A percentile compares a stretch with the other conserved stretches of the same genome.
These are phyloP conservation scores for Esox niger DNA, from an alignment of 2,113 vertebrate species.

Conservation along the genomic window DNA sequence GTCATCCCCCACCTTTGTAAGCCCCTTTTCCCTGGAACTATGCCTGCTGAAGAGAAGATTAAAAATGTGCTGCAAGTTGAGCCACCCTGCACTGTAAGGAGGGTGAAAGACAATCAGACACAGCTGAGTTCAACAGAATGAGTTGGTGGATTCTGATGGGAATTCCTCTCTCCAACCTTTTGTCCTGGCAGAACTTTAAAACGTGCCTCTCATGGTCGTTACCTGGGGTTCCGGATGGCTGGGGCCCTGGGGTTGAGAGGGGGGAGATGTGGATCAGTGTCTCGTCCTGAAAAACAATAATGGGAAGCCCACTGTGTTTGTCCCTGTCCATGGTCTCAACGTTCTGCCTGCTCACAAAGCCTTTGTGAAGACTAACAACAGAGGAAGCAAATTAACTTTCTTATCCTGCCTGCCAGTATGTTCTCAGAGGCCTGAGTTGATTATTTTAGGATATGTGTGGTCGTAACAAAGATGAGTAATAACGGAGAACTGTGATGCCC, in stretches of 20 bases:
- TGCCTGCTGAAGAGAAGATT: not conserved
- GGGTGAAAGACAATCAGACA: slow-evolving; percentile 4
- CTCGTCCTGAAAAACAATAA: slow-evolving; percentile 45
- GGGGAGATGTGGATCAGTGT: not conserved
- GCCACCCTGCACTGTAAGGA: not conserved
- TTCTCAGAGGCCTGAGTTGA: slow-evolving; percentile 17
- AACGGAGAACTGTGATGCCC: not conserved
- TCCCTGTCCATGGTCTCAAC: slow-evolving; percentile 9
- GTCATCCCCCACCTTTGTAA: not conserved
- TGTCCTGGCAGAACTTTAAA: slow-evolving; percentile 13
- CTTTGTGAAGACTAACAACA: slow-evolving; percentile 19
- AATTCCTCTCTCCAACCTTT: slow-evolving; percentile 22
- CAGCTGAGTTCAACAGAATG: slow-evolving; percentile 13
- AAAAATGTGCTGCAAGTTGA: not conserved
- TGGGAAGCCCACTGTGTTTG: slow-evolving; percentile 34
- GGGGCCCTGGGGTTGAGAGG: not conserved
- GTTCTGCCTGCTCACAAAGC: slow-evolving; percentile 8
- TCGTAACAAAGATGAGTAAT: not conserved
- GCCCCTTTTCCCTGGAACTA: not conserved
- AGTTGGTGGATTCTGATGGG: slow-evolving; percentile 24
- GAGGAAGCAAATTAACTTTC: slow-evolving; percentile 25
- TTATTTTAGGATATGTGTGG: slow-evolving; percentile 1
- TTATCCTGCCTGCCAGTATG: slow-evolving; percentile 23
- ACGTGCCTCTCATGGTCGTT: slow-evolving; percentile 16
- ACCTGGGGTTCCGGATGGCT: not conserved